Conservation (phyloP, 2,797 vertebrate species). For the Pampus argenteus region DNA sequence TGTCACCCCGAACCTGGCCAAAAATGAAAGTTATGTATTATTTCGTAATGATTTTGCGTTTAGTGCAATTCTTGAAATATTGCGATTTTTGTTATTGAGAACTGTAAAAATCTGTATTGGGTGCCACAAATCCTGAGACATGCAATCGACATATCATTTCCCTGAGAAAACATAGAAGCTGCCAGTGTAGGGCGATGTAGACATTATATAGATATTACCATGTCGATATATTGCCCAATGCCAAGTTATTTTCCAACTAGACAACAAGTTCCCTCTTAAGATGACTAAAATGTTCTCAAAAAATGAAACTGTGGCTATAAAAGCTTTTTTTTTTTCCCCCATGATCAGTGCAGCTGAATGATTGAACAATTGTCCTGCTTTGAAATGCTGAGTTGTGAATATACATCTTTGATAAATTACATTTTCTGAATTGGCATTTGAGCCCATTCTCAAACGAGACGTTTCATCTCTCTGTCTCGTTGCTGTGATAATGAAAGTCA, state of each 20-base stretch:
- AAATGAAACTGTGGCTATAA: not conserved
- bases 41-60: not conserved
- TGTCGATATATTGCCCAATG: too few relatives aligned
- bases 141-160: not conserved
- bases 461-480: slow-evolving; percentile 8
- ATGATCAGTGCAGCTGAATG: not conserved
- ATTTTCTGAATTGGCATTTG: slow-evolving; percentile 23
- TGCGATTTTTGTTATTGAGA: not conserved
- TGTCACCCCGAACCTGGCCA: slow-evolving; percentile 22
- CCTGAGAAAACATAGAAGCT: too few relatives aligned
- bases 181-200: too few relatives aligned
- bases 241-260: too few relatives aligned
- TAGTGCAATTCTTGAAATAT: not conserved
- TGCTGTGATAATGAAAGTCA: slow-evolving; percentile 12
- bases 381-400: slow-evolving; percentile 7
- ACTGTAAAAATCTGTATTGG: not conserved
- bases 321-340: not conserved
- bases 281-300: not conserved
- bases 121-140: not conserved
- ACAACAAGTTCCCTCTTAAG: too few relatives aligned
- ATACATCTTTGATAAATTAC: not conserved
- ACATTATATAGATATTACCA: too few relatives aligned
- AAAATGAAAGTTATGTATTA: not conserved
- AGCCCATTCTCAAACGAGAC: slow-evolving; percentile 12
- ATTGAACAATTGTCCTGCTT: slow-evolving; percentile 7